Evolutionary conservation across 2,113 vertebrate species (phyloP), one percentile per base, ranked within the genome.

Genomic region (Xerus inauris): DNA sequence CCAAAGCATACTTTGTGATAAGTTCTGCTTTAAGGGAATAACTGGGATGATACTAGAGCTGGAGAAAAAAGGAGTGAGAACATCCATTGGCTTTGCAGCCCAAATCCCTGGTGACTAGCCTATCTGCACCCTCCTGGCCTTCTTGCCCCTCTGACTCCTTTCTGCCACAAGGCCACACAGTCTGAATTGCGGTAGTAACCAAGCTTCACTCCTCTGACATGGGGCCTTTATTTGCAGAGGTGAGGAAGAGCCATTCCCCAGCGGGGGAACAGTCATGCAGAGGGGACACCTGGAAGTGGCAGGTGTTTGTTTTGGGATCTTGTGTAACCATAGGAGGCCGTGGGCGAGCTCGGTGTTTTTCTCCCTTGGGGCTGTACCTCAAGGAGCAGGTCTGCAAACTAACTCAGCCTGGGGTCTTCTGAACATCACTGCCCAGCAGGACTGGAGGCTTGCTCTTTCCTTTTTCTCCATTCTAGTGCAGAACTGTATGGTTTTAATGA

Each of bases 111-210:
- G 57, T 5, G 8, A 24, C 35, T 35, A 47, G 38, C 62, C 30
- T 73, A 35, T 19, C 14, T 54, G 19, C 6, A 12, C 2, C 6
- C n/a, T 47, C 32, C 62, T 22, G 28, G 45, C 42, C 30, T 62
- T 59, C 35, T 17, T n/a, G 47, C 65, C 32, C 75, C 49, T 71
- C 45, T 73, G 73, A 91, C 32, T 91, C 26, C 89, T 95, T 69
- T 85, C 72, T 67, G 47, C 42, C 19, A 59, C n/a, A 73, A 84
- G 35, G 77, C 85, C 79, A 75, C 65, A n/a, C 38, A 0, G 17
- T 69, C 91, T 92, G 73, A 13, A n/a, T 19, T 20, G 17, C 59
- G 77, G 81, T 13, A 64, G 5, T 64, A 77, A 62, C 22, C 35
- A 40, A 75, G 26, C 86, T 88, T 67, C 1, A 0, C 13, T 59